Percentiles rank a stretch among this genome's conserved stretches.
Conservation (phyloP, 2,113 vertebrate species). For the Lepus americanus region DNA sequence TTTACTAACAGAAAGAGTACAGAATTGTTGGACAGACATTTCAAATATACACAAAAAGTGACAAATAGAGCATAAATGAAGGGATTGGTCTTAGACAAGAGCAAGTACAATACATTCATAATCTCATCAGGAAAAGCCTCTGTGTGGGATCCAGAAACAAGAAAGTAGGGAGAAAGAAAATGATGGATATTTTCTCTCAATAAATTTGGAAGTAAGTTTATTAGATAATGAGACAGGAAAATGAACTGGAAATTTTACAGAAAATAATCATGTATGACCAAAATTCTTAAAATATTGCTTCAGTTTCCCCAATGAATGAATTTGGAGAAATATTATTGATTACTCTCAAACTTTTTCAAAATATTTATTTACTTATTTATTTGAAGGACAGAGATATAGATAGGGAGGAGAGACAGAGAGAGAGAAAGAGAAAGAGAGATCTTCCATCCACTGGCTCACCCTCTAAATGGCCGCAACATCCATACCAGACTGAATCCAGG, state of each 20-base stretch:
- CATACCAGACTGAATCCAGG: no score
- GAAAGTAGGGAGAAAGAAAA: not conserved
- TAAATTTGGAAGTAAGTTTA: not conserved
- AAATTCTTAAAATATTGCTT: not conserved
- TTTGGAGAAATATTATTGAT: not conserved
- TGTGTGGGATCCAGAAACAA: rapidly evolving
- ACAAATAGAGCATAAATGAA: not conserved
- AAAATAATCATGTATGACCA: not conserved
- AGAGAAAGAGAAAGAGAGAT: no score
- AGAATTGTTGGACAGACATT: not conserved
- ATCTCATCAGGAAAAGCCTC: not conserved
- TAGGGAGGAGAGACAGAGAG: no score
- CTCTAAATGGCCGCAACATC: no score
- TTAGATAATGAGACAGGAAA: not conserved
- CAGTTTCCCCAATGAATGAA: not conserved
- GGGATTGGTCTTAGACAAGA: not conserved
- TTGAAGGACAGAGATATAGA: no score
- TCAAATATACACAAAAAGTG: not conserved
- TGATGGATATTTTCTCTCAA: not conserved
- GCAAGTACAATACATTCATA: not conserved
- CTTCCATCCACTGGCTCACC: no score
- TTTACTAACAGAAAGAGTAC: not conserved
- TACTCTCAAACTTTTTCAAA: not conserved
- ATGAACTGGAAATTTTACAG: not conserved
- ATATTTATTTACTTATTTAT: not conserved